Base-by-base conservation (phyloP, 2,113 vertebrate genomes). In the Mobula birostris region DNA sequence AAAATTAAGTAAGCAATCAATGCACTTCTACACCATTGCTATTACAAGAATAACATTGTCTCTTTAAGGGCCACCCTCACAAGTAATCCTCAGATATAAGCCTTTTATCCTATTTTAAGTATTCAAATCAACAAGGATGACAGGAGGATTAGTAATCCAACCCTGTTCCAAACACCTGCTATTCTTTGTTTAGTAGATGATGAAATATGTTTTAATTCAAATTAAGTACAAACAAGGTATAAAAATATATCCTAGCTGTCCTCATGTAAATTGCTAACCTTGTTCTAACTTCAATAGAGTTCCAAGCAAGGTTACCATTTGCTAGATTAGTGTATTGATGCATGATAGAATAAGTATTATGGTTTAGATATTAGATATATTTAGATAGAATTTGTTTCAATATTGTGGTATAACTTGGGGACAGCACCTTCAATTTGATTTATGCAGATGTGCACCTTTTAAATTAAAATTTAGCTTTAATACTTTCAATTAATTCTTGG, bases 51-150 rank as follows among this genome's bases (percentile, higher is more conserved):
- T 93, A 93, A 93, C 66, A 68, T 93, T 93, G 66, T 93, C 7
- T n/a, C 83, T 63, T 27, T 63, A 88, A 88, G 58, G 58, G 11
- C 58, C 48, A 83, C n/a, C 56, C 12, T 19, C 61, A 32, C n/a
- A 68, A 6, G 5, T 90, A 90, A 90, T 90, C 61, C n/a, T 12
- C 91, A 74, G 66, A 74, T 74, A 74, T 74, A 93, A 40, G 74
- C 27, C 15, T 27, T 93, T 76, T n/a, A 93, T 74, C 36, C 91
- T 24, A 76, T 92, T 68, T 40, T 36, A 92, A 92, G 88, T 36
- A 92, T 56, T 93, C 74, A 93, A 72, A 74, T 40, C 91, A 93
- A 93, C 40, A 74, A 93, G 40, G 91, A 72, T 56, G 36, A 93
- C 91, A 70, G n/a, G 68, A 56, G 70, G 91, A 93, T 93, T 93